Evolutionary conservation across 1,140 invertebrate species (phyloP).

Genomic region (Drosophila azteca): DNA sequence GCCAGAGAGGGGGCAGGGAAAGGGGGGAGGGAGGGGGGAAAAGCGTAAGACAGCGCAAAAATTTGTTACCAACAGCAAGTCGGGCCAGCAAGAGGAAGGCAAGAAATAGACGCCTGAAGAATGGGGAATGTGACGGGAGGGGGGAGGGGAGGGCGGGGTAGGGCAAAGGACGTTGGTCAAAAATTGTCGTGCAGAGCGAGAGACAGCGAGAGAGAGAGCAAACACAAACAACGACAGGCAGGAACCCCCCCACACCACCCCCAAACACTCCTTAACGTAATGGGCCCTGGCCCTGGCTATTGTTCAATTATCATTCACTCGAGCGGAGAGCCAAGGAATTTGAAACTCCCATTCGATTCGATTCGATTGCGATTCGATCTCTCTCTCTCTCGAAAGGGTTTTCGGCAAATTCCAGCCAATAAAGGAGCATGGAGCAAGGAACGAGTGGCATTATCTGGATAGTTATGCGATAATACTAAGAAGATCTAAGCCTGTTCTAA

Average conservation of each 20-base stretch:
- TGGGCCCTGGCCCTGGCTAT: constrained; percentile 15
- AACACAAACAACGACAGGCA: constrained; percentile 17
- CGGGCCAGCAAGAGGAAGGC: constrained; percentile 41
- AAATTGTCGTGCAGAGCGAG: constrained; percentile 13
- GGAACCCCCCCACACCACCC: constrained; percentile 3
- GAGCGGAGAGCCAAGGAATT: constrained; percentile 1
- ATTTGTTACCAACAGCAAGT: constrained; percentile 47
- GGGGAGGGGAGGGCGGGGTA: not conserved
- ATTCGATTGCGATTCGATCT: not conserved
- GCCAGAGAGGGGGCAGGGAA: constrained; percentile 23
- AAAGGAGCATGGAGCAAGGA: too few relatives aligned
- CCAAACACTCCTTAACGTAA: constrained; percentile 16
- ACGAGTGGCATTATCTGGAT: too few relatives aligned
- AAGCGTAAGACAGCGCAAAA: constrained; percentile 61
- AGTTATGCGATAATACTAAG: too few relatives aligned
- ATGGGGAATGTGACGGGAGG: not conserved
- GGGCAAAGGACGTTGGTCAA: constrained; percentile 39
- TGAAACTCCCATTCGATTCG: not conserved
- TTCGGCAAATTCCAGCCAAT: too few relatives aligned
- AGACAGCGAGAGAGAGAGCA: constrained; percentile 30
- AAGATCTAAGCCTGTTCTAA: too few relatives aligned
- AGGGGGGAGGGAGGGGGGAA: constrained; percentile 5
- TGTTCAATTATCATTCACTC: constrained; percentile 41
- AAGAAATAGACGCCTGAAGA: constrained; percentile 4
- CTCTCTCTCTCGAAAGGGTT: too few relatives aligned